These are phyloP conservation scores for Dermochelys coriacea DNA, from an alignment of 2,797 vertebrate genomes.

Conservation along the genomic window DNA sequence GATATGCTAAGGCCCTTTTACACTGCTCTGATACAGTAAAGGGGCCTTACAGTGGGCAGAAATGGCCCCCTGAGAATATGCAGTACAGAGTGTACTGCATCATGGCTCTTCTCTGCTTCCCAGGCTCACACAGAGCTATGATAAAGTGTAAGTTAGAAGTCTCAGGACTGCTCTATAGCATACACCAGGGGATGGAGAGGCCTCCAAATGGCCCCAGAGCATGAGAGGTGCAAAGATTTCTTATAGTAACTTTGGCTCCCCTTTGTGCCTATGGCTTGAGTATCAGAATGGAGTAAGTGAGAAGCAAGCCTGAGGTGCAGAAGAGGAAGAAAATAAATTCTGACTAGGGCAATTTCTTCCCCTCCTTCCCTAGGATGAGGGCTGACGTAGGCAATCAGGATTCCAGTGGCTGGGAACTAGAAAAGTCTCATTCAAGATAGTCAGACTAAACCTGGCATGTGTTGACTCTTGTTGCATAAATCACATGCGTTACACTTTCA, in stretches of 20 bases:
- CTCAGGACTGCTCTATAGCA: not conserved
- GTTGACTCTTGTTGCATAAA: slow-evolving; percentile 31
- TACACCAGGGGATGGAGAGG: not conserved
- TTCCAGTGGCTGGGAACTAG: slow-evolving; percentile 4
- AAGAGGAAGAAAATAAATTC: no score
- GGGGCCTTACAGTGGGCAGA: not conserved
- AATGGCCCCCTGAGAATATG: not conserved
- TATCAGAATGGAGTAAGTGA: not conserved
- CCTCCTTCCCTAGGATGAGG: not conserved
- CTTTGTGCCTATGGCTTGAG: not conserved
- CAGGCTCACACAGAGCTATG: accelerated
- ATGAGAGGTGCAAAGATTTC: not conserved
- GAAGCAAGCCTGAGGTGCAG: not conserved
- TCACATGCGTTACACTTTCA: slow-evolving; percentile 15
- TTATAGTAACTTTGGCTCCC: not conserved
- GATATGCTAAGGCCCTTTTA: not conserved
- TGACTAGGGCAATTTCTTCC: not conserved
- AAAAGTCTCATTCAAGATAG: not conserved
- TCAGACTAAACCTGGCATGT: slow-evolving; percentile 34
- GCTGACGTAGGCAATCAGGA: not conserved
- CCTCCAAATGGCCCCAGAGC: not conserved
- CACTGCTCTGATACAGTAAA: not conserved
- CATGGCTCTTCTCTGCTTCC: not conserved
- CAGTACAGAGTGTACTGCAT: not conserved
- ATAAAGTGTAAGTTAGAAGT: not conserved